Conservation (phyloP, 2,797 vertebrate genomes). For the Trachops cirrhosus region DNA sequence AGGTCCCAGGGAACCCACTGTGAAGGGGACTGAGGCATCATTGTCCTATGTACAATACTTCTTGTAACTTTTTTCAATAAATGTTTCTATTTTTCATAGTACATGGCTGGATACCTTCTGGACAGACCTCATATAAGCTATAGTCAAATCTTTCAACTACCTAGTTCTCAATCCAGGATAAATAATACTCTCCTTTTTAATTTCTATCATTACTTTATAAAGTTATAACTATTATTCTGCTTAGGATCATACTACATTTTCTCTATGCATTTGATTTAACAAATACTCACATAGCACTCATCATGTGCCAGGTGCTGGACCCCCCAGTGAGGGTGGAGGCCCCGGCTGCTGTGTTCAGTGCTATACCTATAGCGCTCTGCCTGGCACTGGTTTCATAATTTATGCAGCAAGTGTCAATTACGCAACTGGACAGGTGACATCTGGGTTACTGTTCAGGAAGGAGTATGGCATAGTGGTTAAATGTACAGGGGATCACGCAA, state of each 20-base stretch:
- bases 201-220: slow-evolving; percentile 29
- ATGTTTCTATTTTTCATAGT: neutral
- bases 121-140: neutral
- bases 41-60: neutral
- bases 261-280: neutral
- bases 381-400: neutral
- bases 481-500: neutral
- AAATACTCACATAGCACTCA: neutral
- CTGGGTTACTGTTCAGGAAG: neutral
- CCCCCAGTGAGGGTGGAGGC: neutral
- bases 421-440: neutral
- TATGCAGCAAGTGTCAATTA: neutral
- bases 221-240: neutral
- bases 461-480: neutral
- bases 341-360: neutral
- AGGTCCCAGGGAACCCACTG: neutral
- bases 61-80: neutral
- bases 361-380: neutral
- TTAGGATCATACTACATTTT: neutral
- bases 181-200: neutral
- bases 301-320: neutral
- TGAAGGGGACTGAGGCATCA: neutral
- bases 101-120: neutral
- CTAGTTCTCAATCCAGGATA: neutral
- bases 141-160: slow-evolving; percentile 19